Conservation (phyloP, 1,140 invertebrate species). For the Antheraea mylitta region DNA sequence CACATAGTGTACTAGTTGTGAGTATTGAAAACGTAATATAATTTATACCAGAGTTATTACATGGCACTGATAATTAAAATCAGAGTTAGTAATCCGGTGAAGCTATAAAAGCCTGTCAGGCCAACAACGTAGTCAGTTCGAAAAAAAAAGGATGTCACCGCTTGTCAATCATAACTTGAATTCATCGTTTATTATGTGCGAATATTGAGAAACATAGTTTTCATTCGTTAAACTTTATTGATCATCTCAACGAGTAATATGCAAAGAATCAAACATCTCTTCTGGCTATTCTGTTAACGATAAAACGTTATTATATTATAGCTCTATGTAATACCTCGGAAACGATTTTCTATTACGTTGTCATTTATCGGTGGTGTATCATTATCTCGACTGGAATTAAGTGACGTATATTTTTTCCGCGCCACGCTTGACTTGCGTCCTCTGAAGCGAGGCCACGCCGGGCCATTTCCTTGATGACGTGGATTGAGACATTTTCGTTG, state of each 20-base stretch:
- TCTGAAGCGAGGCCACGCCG: constrained; percentile 30
- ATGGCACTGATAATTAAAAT: too few species aligned
- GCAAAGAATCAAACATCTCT: not conserved
- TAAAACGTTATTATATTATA: not conserved
- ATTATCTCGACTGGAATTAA: constrained; percentile 6
- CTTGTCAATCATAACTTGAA: too few species aligned
- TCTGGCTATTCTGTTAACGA: not conserved
- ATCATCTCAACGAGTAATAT: not conserved
- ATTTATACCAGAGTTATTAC: too few species aligned
- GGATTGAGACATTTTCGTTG: constrained; percentile 11
- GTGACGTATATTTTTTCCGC: constrained; percentile 14
- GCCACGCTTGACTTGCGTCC: constrained; percentile 41
- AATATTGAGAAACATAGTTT: too few species aligned
- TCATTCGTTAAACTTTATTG: too few species aligned
- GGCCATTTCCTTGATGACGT: constrained; percentile 33
- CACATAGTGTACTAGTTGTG: too few species aligned
- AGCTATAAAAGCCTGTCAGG: too few species aligned
- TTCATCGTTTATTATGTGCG: too few species aligned
- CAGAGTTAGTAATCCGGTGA: too few species aligned
- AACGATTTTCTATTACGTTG: not conserved
- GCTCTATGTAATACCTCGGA: not conserved
- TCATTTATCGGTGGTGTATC: not conserved
- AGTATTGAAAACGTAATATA: too few species aligned
- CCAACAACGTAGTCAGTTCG: too few species aligned
- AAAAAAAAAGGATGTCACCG: too few species aligned